A percentile compares a stretch with the other conserved stretches of the same genome.
phyloP scores from a whole-genome alignment of 2,113 vertebrate genomes.

The Scomber colias region DNA sequence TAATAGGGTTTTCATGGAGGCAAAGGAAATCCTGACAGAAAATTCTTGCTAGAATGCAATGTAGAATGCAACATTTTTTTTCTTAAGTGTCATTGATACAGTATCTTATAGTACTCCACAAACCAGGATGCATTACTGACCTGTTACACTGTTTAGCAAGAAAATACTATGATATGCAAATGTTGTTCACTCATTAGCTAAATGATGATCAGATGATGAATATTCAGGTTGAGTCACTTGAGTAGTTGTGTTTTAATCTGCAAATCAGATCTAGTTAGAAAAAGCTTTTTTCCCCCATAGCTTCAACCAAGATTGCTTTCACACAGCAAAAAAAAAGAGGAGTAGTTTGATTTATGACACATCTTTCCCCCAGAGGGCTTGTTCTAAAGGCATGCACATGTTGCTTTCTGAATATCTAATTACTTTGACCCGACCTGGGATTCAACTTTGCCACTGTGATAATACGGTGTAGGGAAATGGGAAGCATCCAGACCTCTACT shows the following conservation, averaged over 20 bases:
- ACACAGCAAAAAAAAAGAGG: background rate
- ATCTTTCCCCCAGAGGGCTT: background rate
- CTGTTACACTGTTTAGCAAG: too few relatives aligned
- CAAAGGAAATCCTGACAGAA: background rate
- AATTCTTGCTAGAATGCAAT: background rate
- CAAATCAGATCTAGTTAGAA: too few relatives aligned
- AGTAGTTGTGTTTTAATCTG: too few relatives aligned
- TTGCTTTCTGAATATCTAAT: background rate
- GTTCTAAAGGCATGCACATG: background rate
- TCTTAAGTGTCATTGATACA: too few relatives aligned
- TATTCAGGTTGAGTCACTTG: too few relatives aligned
- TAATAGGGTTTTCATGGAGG: background rate
- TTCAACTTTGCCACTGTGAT: conserved; percentile 22
- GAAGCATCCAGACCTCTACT: conserved; percentile 33
- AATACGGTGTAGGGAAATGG: background rate
- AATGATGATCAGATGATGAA: too few relatives aligned
- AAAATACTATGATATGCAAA: too few relatives aligned
- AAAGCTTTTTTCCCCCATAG: too few relatives aligned
- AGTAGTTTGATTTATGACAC: background rate
- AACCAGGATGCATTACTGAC: too few relatives aligned
- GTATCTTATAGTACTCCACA: too few relatives aligned
- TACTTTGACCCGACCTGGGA: conserved; percentile 4
- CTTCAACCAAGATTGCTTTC: background rate
- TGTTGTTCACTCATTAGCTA: too few relatives aligned
- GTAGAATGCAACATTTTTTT: too few relatives aligned